Conservation (phyloP, 2,797 vertebrate species). For the Cirrhinus molitorella region DNA sequence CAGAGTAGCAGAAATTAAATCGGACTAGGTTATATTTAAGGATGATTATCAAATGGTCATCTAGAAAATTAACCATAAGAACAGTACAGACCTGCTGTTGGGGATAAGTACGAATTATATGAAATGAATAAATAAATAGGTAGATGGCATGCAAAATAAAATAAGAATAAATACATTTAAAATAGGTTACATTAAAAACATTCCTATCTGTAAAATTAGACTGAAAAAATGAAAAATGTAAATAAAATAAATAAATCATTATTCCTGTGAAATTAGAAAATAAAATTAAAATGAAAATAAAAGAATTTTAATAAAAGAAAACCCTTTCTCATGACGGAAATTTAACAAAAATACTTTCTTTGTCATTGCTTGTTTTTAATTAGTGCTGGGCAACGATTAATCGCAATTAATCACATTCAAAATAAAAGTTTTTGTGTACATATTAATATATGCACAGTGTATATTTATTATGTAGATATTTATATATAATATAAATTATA, state of each 20-base stretch:
- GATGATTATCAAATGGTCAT: not conserved
- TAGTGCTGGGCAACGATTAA: too few species aligned
- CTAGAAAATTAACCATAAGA: not conserved
- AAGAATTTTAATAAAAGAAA: too few species aligned
- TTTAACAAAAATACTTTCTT: not conserved
- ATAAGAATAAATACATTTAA: not conserved
- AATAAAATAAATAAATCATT: not conserved
- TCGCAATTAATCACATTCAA: too few species aligned
- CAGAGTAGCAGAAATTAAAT: conserved; percentile 23
- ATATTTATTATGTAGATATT: too few species aligned
- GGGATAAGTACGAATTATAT: not conserved
- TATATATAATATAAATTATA: too few species aligned
- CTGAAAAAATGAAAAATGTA: not conserved
- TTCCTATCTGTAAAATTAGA: not conserved
- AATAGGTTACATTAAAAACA: not conserved
- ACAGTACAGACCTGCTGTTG: not conserved
- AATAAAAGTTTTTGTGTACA: too few species aligned
- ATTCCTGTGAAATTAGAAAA: not conserved
- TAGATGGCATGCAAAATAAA: not conserved
- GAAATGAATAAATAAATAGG: not conserved
- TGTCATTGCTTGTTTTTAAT: not conserved
- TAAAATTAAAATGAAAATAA: too few species aligned
- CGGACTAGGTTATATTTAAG: conserved; percentile 12
- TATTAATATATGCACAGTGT: too few species aligned
- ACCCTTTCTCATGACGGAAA: not conserved